Base-by-base conservation (phyloP, 2,797 vertebrate genomes). In the Babyrousa celebensis region DNA sequence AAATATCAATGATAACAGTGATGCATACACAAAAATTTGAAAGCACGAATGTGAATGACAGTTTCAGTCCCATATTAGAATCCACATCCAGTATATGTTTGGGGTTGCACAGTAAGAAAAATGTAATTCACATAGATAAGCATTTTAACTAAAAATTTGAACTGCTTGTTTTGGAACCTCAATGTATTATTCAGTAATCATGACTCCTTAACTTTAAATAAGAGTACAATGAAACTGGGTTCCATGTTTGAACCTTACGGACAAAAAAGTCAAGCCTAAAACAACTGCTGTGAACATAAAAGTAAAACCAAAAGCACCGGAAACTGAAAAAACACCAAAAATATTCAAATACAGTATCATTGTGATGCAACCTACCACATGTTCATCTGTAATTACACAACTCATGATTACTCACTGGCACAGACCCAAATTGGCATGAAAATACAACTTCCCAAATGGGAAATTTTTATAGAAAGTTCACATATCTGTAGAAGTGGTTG, bases 181-280 rank as follows among this genome's bases (percentile, higher is more conserved):
- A 94, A 89, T 40, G 20, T 85, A 88, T 23, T 86, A 14, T 74
- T 71, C 1, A 25, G 27, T 65, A 84, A 63, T 83, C 32, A 27
- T 56, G 14, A 52, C 72, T 85, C 56, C 82, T 40, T 91, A 84
- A 83, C 8, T 72, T 75, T 75, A 71, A 75, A 71, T 82, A 67
- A 60, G 12, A 56, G 27, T 72, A 63, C 7, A 62, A 63, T 52
- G 65, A 85, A 65, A 52, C 82, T 82, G 14, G 88, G 12, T 67
- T 63, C 18, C 27, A 71, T 82, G 27, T 48, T 62, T 72, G 27
- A 91, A 82, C 0, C 16, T 82, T 54, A 70, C 52, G 15, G 84
- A 79, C 10, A 32, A 79, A 65, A 93, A 84, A 87, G 36, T 79
- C 63, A 84, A 82, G 94, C 12, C 78, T 65, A 96, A 91, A 15